Conservation (phyloP, 1,140 invertebrate genomes). For the Tachypleus tridentatus region DNA sequence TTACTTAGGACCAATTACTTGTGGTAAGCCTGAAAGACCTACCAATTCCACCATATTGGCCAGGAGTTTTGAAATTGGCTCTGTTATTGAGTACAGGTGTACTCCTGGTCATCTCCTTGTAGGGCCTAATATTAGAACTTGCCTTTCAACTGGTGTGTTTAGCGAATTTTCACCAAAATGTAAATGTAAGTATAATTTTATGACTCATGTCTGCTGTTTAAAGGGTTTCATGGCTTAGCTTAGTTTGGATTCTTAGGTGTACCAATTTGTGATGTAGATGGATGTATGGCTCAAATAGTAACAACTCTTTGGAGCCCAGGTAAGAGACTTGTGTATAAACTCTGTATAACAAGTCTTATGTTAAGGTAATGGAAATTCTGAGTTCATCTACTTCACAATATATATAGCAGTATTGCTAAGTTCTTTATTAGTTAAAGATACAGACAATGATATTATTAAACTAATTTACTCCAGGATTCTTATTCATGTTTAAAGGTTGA, state of each 20-base stretch:
- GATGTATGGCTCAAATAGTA: no score
- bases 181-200: slow-evolving; percentile 54
- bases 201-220: background rate
- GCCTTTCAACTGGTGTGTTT: slow-evolving; percentile 82
- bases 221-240: background rate
- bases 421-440: no score
- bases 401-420: no score
- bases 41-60: slow-evolving; percentile 78
- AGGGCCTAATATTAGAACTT: slow-evolving; percentile 66
- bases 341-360: no score
- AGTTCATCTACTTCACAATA: no score
- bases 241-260: background rate
- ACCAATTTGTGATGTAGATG: no score
- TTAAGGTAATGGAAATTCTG: no score
- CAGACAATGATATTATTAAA: no score
- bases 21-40: slow-evolving; percentile 78
- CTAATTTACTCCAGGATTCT: no score
- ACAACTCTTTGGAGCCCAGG: no score
- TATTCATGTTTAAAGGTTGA: no score
- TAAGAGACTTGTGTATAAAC: no score
- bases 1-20: slow-evolving; percentile 60
- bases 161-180: slow-evolving; percentile 87
- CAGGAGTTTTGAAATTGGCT: slow-evolving; percentile 60
- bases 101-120: slow-evolving; percentile 73
- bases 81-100: slow-evolving; percentile 73